These are phyloP conservation scores for Hermaeophaga mercurialis DNA, from an alignment of 2,888 invertebrate species.

Conservation along the genomic window DNA sequence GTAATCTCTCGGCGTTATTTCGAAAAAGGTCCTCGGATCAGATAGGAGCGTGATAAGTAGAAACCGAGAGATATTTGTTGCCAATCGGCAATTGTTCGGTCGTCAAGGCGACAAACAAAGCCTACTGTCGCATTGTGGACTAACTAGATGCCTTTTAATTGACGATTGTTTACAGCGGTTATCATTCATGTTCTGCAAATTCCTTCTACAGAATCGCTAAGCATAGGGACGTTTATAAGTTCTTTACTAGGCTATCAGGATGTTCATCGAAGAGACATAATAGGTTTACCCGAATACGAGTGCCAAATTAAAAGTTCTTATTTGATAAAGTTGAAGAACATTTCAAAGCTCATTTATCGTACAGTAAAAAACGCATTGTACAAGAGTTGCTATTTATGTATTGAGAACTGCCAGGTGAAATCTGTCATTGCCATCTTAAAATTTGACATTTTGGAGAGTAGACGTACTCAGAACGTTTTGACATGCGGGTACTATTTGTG, in stretches of 20 bases:
- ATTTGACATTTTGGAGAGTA: too few species aligned
- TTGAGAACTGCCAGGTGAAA: too few species aligned
- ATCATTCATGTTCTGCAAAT: conserved; percentile 59
- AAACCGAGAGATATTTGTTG: conserved; percentile 54
- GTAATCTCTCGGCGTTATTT: too few species aligned
- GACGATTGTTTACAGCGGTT: conserved; percentile 58
- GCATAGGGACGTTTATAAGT: conserved; percentile 36
- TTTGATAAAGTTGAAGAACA: too few species aligned
- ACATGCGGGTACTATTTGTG: too few species aligned
- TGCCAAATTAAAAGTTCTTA: background rate
- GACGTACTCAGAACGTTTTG: too few species aligned
- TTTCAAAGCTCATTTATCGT: too few species aligned
- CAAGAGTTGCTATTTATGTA: too few species aligned
- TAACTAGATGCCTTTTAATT: conserved; percentile 58
- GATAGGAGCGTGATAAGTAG: conserved; percentile 51
- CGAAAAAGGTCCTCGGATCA: conserved; percentile 43
- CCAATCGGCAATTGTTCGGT: conserved; percentile 54
- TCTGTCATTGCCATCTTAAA: too few species aligned
- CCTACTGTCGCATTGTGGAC: conserved; percentile 54
- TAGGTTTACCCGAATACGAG: background rate
- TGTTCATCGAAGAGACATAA: background rate
- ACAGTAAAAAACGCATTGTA: too few species aligned
- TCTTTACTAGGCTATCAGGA: conserved; percentile 17
- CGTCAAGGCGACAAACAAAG: conserved; percentile 53
- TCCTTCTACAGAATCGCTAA: conserved; percentile 53